phyloP scores from a whole-genome alignment of 2,113 vertebrate species.

The Ciconia boyciana region DNA sequence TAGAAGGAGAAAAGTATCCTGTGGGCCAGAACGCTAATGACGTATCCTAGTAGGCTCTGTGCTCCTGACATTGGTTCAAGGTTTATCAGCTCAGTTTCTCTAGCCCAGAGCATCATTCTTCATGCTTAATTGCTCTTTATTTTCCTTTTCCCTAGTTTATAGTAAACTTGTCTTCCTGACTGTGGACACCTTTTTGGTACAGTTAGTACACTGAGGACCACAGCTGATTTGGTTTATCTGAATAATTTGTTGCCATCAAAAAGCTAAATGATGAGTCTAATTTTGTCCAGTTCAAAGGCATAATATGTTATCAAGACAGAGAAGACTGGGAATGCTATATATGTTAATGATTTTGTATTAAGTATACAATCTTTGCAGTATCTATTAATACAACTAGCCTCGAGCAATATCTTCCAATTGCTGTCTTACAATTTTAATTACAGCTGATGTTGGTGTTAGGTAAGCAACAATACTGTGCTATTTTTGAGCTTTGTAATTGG shows the following conservation, averaged over 20 bases:
- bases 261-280: background rate
- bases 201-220: background rate
- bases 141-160: background rate
- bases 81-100: background rate
- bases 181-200: background rate
- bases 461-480: background rate
- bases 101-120: background rate
- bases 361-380: background rate
- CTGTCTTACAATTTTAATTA: background rate
- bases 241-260: background rate
- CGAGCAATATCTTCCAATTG: slow-evolving; percentile 25
- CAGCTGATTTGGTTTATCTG: background rate
- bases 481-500: background rate
- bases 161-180: background rate
- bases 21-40: background rate
- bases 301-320: background rate
- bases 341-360: background rate
- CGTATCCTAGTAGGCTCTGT: background rate
- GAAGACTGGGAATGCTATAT: background rate
- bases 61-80: background rate
- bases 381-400: background rate
- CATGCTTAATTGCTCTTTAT: background rate
- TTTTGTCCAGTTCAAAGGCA: background rate
- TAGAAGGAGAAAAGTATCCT: background rate
- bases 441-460: background rate